Base-by-base conservation (phyloP, 2,888 invertebrate genomes). In the Melinaea marsaeus region DNA sequence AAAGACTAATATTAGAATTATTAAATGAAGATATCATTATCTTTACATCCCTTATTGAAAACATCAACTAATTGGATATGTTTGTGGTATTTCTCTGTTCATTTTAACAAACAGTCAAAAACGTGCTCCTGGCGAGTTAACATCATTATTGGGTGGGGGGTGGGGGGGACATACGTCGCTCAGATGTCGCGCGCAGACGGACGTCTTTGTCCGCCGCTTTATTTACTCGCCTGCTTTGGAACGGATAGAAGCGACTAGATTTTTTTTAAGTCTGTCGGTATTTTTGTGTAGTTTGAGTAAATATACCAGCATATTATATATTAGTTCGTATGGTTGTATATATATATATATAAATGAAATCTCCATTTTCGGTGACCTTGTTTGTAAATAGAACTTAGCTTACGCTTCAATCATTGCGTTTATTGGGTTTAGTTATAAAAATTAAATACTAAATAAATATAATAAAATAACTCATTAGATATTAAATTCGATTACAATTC, bases 161-260 rank as follows among this genome's bases (percentile, higher is more conserved):
- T 62, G 64, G 67, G 61, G 66, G 79, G 80, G 84, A 87, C 89
- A 87, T 86, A 86, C 86, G 88, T 88, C 89, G 86, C 89, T 89
- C 89, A 89, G 85, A 87, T 86, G 90, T 90, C 90, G 85, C 85
- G 79, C 80, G 74, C 89, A 90, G 89, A 89, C 88, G 87, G 87
- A 89, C 90, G 89, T 90, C 90, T 90, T 89, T 89, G 89, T 89
- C 86, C 86, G 84, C 76, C 85, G 88, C 85, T 88, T 88, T 89
- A 88, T 90, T 89, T 87, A 85, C 75, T 76, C 81, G 77, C 71
- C 64, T 73, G 69, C 83, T 80, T 83, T 76, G 79, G 76, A 74
- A 76, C 74, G 78, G 74, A 79, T 85, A 89, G 88, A 88, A 80
- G 83, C 81, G 88, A 81, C 88, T 60, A 62, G 69, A 22, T 22